A percentile compares a stretch with the other conserved stretches of the same genome.
Conservation (phyloP, 2,888 invertebrate genomes). For the Coenonympha arcania region DNA sequence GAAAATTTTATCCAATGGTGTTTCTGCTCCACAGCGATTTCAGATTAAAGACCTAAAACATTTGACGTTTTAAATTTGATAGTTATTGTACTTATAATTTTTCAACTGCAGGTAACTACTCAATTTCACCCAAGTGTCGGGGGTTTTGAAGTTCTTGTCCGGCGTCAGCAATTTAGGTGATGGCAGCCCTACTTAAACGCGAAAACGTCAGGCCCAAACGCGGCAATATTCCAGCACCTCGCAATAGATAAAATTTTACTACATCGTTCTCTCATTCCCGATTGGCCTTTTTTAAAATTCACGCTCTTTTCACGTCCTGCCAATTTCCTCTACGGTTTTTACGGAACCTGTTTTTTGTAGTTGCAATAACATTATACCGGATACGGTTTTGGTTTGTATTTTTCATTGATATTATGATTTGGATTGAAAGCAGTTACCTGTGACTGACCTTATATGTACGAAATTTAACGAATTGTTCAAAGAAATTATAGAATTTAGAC, state of each 20-base stretch:
- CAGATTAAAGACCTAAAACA: no score
- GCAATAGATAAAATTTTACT: constrained; percentile 36
- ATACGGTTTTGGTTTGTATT: not conserved
- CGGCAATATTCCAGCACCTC: constrained; percentile 24
- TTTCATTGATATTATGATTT: no score
- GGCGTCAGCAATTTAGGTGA: no score
- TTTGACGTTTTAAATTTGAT: no score
- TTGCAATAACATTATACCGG: not conserved
- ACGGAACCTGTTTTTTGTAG: constrained; percentile 5
- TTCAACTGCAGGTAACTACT: no score
- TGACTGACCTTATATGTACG: no score
- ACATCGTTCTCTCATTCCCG: constrained; percentile 33
- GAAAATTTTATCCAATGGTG: no score
- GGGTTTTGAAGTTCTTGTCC: no score
- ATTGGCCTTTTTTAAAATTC: constrained; percentile 31
- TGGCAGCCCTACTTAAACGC: not conserved
- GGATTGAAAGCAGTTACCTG: no score
- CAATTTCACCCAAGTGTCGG: no score
- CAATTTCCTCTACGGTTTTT: constrained; percentile 18
- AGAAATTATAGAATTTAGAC: not conserved
- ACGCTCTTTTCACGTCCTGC: constrained; percentile 27
- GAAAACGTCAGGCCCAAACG: not conserved
- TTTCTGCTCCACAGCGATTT: no score
- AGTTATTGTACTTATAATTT: no score
- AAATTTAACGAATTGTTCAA: not conserved